phyloP scores from a whole-genome alignment of 2,888 invertebrate species.

The Thysanoteuthis rhombus region DNA sequence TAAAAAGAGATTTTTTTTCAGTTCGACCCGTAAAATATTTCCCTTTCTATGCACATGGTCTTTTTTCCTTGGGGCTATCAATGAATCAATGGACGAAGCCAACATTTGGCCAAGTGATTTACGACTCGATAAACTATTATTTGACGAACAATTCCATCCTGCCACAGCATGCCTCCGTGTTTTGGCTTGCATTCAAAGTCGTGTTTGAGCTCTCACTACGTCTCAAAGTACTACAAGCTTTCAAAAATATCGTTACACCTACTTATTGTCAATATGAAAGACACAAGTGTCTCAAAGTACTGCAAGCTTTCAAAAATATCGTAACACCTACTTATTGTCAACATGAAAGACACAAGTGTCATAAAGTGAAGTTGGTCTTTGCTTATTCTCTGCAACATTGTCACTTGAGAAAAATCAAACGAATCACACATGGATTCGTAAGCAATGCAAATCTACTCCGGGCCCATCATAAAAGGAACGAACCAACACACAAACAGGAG shows the following conservation, averaged over 20 bases:
- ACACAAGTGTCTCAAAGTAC: background rate
- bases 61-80: no score
- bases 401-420: background rate
- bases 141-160: no score
- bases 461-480: background rate
- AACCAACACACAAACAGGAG: background rate
- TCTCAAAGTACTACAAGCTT: no score
- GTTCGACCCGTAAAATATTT: no score
- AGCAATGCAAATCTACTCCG: background rate
- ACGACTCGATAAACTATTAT: no score
- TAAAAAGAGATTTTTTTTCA: no score
- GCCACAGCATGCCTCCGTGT: no score
- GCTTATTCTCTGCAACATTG: background rate
- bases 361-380: background rate
- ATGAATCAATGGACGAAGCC: no score
- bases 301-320: background rate
- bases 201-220: no score
- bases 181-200: no score
- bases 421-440: background rate
- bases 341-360: background rate
- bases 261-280: background rate
- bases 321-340: background rate
- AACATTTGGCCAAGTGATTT: no score
- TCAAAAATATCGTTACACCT: background rate
- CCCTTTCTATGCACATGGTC: no score